A percentile compares a stretch with the other conserved stretches of the same genome.
Conservation (phyloP, 2,888 invertebrate genomes). For the Drosophila colorata region DNA sequence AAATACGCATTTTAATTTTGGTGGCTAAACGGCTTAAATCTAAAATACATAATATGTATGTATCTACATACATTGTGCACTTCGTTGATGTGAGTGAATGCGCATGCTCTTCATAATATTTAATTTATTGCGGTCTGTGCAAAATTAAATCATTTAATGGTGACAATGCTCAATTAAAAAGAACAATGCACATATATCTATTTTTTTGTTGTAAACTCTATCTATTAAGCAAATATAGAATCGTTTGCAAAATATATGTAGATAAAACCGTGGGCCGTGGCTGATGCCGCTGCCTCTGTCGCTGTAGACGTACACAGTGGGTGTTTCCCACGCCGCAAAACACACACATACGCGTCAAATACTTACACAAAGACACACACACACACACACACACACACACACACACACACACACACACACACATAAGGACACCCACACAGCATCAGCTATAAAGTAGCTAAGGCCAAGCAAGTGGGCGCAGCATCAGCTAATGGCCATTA, state of each 20-base stretch:
- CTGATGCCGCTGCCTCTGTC: conserved; percentile 1
- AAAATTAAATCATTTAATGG: neutral
- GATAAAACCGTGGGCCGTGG: conserved; percentile 4
- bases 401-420: conserved; percentile 10
- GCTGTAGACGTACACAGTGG: conserved; percentile 29
- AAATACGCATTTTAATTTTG: conserved; percentile 19
- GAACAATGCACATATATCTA: neutral
- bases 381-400: neutral
- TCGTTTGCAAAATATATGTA: neutral
- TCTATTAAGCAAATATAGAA: too few relatives aligned
- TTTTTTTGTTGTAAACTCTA: neutral
- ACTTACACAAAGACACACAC: neutral
- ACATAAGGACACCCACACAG: neutral
- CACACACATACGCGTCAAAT: conserved; percentile 1
- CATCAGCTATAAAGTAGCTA: neutral
- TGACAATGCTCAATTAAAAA: neutral
- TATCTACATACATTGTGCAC: conserved; percentile 51
- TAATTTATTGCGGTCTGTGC: conserved; percentile 21
- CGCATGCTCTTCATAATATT: conserved; percentile 49
- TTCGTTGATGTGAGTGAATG: conserved; percentile 40
- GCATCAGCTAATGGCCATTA: conserved; percentile 10
- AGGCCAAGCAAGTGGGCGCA: neutral
- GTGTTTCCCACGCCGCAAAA: conserved; percentile 37
- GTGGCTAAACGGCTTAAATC: conserved; percentile 37
- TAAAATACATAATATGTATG: conserved; percentile 53